Evolutionary conservation across 2,113 vertebrate genomes (phyloP).

Genomic region (Empidonax traillii): DNA sequence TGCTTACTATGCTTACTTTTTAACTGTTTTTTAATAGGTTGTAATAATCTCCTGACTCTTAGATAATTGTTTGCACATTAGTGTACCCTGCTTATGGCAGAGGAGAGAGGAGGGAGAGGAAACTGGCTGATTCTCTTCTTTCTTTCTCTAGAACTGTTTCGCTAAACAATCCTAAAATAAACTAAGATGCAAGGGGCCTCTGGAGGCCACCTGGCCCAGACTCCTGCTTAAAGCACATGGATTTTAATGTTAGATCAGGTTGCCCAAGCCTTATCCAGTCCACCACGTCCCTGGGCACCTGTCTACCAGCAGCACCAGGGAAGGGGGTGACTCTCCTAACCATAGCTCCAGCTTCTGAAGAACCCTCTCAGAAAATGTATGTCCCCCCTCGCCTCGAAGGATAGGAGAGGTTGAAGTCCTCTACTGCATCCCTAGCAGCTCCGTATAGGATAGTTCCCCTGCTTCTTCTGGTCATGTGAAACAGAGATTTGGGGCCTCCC

Average conservation of each 20-base stretch:
- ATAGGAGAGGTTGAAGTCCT: not conserved
- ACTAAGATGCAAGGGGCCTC: not conserved
- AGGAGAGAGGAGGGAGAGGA: not conserved
- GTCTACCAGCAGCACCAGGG: not conserved
- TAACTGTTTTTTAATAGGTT: not conserved
- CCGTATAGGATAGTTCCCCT: fast-evolving
- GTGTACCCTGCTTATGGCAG: not conserved
- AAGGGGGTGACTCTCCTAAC: fast-evolving
- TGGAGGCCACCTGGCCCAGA: not conserved
- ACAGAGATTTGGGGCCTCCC: not conserved
- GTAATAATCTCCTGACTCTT: not conserved
- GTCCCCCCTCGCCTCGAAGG: not conserved
- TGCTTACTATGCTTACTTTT: not conserved
- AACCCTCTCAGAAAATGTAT: not conserved
- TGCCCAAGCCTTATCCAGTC: not conserved
- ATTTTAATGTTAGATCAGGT: not conserved
- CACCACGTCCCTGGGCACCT: fast-evolving
- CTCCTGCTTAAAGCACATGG: not conserved
- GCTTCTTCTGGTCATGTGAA: not conserved
- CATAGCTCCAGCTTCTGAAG: not conserved
- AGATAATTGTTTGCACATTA: not conserved
- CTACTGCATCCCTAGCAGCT: not conserved
- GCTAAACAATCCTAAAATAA: not conserved
- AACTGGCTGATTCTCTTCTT: not conserved
- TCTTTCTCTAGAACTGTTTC: not conserved